Conservation (phyloP, 1,140 invertebrate genomes). For the Globodera rostochiensis region DNA sequence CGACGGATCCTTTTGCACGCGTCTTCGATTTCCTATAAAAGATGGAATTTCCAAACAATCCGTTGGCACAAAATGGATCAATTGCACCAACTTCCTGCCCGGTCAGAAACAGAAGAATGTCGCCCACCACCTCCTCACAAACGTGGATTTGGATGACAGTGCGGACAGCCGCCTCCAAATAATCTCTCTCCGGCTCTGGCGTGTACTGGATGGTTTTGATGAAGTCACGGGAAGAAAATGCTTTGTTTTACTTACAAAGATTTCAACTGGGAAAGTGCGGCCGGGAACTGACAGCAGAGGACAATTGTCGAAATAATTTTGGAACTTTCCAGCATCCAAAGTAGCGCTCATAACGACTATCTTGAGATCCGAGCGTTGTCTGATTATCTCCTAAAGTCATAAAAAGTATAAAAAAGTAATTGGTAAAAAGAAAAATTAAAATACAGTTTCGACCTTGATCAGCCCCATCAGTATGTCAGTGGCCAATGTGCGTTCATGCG, state of each 20-base stretch:
- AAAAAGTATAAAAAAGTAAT: not conserved
- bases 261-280: slow-evolving; percentile 92
- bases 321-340: slow-evolving; percentile 97
- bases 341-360: slow-evolving; percentile 99
- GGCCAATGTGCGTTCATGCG: slow-evolving; percentile 95
- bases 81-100: slow-evolving; percentile 73
- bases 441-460: slow-evolving; percentile 50
- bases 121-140: slow-evolving; percentile 91
- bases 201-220: slow-evolving; percentile 74
- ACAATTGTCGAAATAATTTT: slow-evolving; percentile 77
- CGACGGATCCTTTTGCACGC: slow-evolving; percentile 96
- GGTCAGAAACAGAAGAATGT: slow-evolving; percentile 93
- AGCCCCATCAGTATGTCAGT: slow-evolving; percentile 97
- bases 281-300: slow-evolving; percentile 98
- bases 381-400: slow-evolving; percentile 84
- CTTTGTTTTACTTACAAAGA: slow-evolving; percentile 73
- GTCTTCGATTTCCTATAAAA: slow-evolving; percentile 88
- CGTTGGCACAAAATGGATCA: not conserved
- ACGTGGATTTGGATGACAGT: slow-evolving; percentile 99
- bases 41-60: slow-evolving; percentile 53
- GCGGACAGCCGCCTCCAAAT: slow-evolving; percentile 94
- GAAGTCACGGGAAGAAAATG: slow-evolving; percentile 25
- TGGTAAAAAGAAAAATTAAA: slow-evolving; percentile 24
- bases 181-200: slow-evolving; percentile 95
- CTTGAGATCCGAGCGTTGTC: slow-evolving; percentile 88